Evolutionary conservation across 2,113 vertebrate species (phyloP).

Genomic region (Aegotheles bennettii): DNA sequence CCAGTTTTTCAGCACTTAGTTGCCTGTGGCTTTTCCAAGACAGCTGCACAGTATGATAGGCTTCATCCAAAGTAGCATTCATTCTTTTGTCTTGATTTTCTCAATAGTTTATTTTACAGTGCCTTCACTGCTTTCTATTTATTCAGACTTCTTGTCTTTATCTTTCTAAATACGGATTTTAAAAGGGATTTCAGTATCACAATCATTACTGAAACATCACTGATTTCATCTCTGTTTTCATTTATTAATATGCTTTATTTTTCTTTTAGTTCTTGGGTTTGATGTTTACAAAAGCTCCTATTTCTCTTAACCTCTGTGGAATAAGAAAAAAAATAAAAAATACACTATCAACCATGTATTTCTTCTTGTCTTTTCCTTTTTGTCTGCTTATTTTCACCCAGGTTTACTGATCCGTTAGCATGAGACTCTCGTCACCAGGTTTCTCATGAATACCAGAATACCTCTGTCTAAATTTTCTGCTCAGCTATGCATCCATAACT

Average conservation of each 20-base stretch:
- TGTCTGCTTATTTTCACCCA: neutral
- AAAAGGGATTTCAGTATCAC: neutral
- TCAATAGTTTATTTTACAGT: neutral
- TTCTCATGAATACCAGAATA: slow-evolving; percentile 30
- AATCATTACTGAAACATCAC: neutral
- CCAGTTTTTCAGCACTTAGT: neutral
- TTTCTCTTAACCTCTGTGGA: neutral
- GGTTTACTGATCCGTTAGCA: neutral
- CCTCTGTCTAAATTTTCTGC: neutral
- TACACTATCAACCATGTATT: neutral
- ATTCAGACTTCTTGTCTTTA: neutral
- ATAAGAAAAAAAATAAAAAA: neutral
- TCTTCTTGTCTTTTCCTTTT: neutral
- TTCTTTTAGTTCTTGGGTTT: neutral
- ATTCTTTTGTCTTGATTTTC: neutral
- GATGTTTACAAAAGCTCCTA: neutral
- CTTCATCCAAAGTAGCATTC: neutral
- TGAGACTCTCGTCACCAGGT: neutral
- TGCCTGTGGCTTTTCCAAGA: neutral
- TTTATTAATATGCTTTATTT: neutral
- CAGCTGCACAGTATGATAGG: neutral
- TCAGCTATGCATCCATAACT: neutral
- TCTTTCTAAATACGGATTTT: neutral
- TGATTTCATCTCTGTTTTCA: neutral
- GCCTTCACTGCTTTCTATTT: neutral